A percentile compares a stretch with the other conserved stretches of the same genome.
These are phyloP conservation scores for Lagenorhynchus albirostris DNA, from an alignment of 2,113 vertebrate genomes.

Conservation along the genomic window DNA sequence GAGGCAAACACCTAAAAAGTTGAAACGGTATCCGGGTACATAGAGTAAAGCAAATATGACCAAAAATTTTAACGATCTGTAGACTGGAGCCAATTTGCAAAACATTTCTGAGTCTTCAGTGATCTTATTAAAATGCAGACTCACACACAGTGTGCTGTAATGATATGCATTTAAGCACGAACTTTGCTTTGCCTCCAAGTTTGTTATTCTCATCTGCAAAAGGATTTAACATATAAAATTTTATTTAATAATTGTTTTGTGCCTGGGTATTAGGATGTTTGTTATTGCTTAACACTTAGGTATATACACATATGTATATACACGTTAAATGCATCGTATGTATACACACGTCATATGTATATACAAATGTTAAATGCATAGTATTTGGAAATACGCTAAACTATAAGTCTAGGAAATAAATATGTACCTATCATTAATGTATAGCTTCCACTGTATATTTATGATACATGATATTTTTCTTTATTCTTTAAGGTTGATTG, in stretches of 20 bases:
- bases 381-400: background rate
- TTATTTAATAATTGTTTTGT: slow-evolving; percentile 44
- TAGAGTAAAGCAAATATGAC: background rate
- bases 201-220: background rate
- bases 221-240: slow-evolving; percentile 28
- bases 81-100: slow-evolving; percentile 34
- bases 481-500: slow-evolving; percentile 72
- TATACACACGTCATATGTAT: background rate
- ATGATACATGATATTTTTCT: slow-evolving; percentile 66
- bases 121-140: slow-evolving; percentile 61
- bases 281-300: background rate
- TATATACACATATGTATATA: background rate
- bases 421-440: slow-evolving; percentile 53
- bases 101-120: slow-evolving; percentile 49
- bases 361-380: background rate
- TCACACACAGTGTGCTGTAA: slow-evolving; percentile 30
- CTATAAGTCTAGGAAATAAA: slow-evolving; percentile 56
- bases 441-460: slow-evolving; percentile 56
- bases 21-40: slow-evolving; percentile 13
- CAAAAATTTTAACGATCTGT: slow-evolving; percentile 56
- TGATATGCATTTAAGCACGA: slow-evolving; percentile 21
- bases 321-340: background rate
- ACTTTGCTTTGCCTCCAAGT: background rate
- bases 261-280: background rate
- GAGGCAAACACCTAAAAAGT: slow-evolving; percentile 11